phyloP scores from a whole-genome alignment of 2,888 invertebrate genomes.

The Xestia ashworthii region DNA sequence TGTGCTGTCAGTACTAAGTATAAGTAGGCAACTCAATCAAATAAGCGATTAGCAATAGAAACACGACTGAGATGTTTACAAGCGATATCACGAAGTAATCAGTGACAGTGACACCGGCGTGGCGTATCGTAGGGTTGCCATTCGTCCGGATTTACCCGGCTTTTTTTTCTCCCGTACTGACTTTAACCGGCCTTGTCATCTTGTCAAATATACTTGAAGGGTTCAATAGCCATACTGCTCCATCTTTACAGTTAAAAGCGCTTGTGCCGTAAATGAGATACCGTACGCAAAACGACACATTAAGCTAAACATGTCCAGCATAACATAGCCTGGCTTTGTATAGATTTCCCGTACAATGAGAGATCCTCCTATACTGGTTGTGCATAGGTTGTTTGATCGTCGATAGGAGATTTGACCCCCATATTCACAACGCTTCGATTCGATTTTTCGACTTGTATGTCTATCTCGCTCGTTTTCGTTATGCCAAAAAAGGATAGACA shows the following conservation, averaged over 20 bases:
- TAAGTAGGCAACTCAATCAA: slow-evolving; percentile 51
- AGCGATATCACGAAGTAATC: slow-evolving; percentile 63
- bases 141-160: neutral
- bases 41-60: slow-evolving; percentile 63
- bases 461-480: no score
- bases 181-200: neutral
- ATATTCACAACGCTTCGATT: no score
- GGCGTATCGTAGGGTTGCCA: slow-evolving; percentile 2
- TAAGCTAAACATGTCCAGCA: no score
- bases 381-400: no score
- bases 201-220: neutral
- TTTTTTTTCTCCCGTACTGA: neutral
- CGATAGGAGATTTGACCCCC: no score
- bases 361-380: no score
- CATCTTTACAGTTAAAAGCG: no score
- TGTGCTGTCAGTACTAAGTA: slow-evolving; percentile 20
- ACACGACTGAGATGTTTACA: slow-evolving; percentile 48
- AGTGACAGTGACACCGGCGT: slow-evolving; percentile 41
- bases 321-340: no score
- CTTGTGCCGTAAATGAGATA: neutral
- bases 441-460: no score
- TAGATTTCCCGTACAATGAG: no score
- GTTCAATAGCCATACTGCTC: neutral
- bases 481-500: no score
- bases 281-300: no score